Conservation (phyloP, 2,888 invertebrate genomes). For the Drosophila neoperkinsi region DNA sequence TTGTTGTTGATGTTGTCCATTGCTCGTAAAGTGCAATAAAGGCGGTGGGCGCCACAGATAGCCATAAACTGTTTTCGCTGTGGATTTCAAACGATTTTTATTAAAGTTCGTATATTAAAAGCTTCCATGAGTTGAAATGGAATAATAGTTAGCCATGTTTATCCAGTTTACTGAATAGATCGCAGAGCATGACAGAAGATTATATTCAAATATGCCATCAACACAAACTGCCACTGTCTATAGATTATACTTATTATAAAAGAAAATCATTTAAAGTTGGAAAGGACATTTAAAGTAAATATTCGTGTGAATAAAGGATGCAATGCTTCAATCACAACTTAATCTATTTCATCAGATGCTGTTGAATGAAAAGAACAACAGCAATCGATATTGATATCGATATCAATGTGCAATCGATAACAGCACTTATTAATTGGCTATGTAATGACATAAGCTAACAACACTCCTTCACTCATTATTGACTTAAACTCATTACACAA, state of each 20-base stretch:
- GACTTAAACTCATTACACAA: slow-evolving; percentile 50
- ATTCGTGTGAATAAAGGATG: not conserved
- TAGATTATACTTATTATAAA: not conserved
- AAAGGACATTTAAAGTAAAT: not conserved
- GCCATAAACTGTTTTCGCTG: slow-evolving; percentile 18
- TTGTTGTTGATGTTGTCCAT: slow-evolving; percentile 13
- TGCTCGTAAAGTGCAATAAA: slow-evolving; percentile 31
- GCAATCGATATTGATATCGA: slow-evolving; percentile 2
- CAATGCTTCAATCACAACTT: not conserved
- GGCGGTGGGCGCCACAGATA: not conserved
- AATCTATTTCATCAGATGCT: not conserved
- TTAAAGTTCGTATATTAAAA: slow-evolving; percentile 25
- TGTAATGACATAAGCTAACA: slow-evolving; percentile 29
- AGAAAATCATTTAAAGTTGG: not conserved
- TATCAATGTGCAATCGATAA: slow-evolving; percentile 14
- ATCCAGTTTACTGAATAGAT: not conserved
- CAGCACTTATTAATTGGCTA: slow-evolving; percentile 5
- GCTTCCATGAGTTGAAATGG: not conserved
- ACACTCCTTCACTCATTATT: slow-evolving; percentile 43
- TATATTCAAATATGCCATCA: not conserved
- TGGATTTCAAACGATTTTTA: slow-evolving; percentile 22
- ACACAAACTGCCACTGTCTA: not conserved
- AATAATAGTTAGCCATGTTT: not conserved
- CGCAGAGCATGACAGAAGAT: not conserved
- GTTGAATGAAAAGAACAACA: not conserved